phyloP scores from a whole-genome alignment of 2,113 vertebrate genomes.

The Archilochus colubris region DNA sequence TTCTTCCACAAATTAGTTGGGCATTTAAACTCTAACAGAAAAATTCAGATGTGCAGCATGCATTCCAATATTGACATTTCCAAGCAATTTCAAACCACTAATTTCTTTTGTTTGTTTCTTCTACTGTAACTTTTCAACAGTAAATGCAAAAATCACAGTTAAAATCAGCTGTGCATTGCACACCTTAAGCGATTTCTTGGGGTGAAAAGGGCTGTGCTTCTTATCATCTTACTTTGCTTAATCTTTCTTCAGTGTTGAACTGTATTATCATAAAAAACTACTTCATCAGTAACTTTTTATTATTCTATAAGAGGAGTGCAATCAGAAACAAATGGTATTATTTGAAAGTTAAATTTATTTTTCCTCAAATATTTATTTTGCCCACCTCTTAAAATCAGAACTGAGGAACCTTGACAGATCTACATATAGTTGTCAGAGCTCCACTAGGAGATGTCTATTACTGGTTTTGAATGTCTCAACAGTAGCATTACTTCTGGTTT shows the following conservation, averaged over 20 bases:
- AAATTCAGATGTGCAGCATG: background rate
- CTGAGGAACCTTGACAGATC: background rate
- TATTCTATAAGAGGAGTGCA: background rate
- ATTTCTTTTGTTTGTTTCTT: background rate
- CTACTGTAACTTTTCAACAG: background rate
- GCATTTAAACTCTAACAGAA: background rate
- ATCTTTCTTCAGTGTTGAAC: background rate
- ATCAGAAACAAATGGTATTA: background rate
- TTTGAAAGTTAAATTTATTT: background rate
- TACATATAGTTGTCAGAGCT: background rate
- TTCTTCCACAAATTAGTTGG: background rate
- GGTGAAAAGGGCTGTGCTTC: background rate
- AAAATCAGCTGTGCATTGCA: background rate
- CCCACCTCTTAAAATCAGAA: background rate
- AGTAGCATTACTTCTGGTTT: background rate
- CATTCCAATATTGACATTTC: background rate
- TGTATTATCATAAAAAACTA: background rate
- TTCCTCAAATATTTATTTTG: background rate
- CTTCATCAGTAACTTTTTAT: background rate
- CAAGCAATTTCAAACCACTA: background rate
- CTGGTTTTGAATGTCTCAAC: background rate
- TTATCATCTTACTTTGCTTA: background rate
- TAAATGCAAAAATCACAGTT: background rate
- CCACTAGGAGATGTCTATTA: background rate
- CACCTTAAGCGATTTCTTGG: background rate